A percentile compares a stretch with the other conserved stretches of the same genome.
These are phyloP conservation scores for Embidobia sp. DNA, from an alignment of 2,888 invertebrate genomes.

Conservation along the genomic window DNA sequence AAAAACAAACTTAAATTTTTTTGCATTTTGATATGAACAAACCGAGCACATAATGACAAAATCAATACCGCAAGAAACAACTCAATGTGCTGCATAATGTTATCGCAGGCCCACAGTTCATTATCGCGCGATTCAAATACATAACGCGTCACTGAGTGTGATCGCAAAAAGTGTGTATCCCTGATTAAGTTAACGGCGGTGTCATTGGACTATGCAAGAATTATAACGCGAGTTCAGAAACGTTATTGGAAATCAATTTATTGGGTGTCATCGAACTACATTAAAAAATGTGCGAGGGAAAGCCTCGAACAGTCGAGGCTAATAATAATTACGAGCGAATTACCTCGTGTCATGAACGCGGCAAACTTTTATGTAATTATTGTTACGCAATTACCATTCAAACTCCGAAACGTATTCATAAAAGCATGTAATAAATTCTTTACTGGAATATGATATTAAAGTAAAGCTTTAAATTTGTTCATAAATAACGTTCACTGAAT, in stretches of 20 bases:
- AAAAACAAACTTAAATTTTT: too few relatives aligned
- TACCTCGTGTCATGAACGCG: neutral
- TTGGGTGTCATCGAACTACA: constrained; percentile 48
- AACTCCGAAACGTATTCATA: too few relatives aligned
- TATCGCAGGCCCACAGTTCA: neutral
- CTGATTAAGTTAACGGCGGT: too few relatives aligned
- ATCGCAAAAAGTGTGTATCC: constrained; percentile 8
- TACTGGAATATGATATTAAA: too few relatives aligned
- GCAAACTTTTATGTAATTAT: neutral
- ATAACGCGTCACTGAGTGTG: neutral
- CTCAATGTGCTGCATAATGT: neutral
- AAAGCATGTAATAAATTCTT: too few relatives aligned
- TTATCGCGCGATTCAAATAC: neutral
- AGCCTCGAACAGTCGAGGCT: constrained; percentile 3
- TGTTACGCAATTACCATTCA: too few relatives aligned
- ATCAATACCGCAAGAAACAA: neutral
- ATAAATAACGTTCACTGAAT: too few relatives aligned
- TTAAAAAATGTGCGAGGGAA: neutral
- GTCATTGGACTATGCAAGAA: constrained; percentile 39
- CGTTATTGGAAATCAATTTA: constrained; percentile 51
- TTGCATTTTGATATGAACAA: too few relatives aligned
- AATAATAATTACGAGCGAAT: constrained; percentile 13
- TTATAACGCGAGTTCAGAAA: constrained; percentile 33
- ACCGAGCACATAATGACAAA: too few relatives aligned
- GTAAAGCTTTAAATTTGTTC: too few relatives aligned